Evolutionary conservation across 2,888 invertebrate genomes (phyloP).

Genomic region (Oligia latruncula): DNA sequence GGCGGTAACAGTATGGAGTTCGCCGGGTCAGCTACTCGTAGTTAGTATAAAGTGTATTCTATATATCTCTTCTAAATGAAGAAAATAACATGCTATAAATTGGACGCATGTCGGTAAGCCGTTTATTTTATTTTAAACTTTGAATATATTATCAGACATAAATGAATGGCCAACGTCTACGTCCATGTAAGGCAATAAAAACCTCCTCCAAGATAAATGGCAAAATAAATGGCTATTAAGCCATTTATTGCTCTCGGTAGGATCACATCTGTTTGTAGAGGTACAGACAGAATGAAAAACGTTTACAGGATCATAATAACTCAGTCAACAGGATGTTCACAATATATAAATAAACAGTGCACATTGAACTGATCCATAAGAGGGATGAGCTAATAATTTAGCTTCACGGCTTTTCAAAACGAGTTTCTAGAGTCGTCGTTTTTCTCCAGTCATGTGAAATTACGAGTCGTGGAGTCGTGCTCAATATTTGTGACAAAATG

Average conservation of each 20-base stretch:
- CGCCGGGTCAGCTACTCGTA: too few relatives aligned
- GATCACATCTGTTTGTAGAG: conserved; percentile 6
- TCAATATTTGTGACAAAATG: conserved; percentile 42
- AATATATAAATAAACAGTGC: conserved; percentile 2
- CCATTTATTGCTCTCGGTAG: conserved; percentile 4
- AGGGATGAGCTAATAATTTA: conserved; percentile 12
- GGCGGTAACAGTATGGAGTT: too few relatives aligned
- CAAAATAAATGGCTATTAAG: conserved; percentile 30
- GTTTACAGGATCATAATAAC: conserved; percentile 30
- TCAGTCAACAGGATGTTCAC: conserved; percentile 11
- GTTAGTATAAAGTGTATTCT: not conserved
- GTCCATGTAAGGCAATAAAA: conserved; percentile 33
- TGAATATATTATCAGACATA: conserved; percentile 1
- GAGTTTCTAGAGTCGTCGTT: conserved; percentile 3
- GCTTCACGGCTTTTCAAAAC: conserved; percentile 9
- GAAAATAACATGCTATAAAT: not conserved
- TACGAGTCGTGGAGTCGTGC: not conserved
- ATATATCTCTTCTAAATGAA: not conserved
- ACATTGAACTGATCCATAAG: not conserved
- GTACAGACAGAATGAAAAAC: conserved; percentile 22
- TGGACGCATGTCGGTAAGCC: not conserved
- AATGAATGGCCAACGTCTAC: conserved; percentile 1
- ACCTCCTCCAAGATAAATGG: conserved; percentile 21
- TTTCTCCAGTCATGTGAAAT: conserved; percentile 9
- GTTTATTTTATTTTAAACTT: conserved; percentile 1